Evolutionary conservation across 2,113 vertebrate genomes (phyloP).

Genomic region (Danionella cerebrum): DNA sequence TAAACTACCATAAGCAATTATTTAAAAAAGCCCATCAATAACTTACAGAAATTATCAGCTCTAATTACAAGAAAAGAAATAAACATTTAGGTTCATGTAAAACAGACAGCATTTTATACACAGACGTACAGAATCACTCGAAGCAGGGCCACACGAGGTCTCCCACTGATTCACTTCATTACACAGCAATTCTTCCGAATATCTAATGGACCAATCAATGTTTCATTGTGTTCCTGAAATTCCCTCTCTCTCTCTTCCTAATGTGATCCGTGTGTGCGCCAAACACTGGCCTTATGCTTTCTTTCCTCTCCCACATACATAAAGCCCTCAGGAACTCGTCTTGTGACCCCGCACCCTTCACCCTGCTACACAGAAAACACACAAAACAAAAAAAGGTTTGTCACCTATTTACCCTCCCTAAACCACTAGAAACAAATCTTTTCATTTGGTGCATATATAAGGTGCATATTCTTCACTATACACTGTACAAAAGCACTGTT

Average conservation of each 20-base stretch:
- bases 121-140: conserved; percentile 45
- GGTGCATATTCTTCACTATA: neutral
- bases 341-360: neutral
- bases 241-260: neutral
- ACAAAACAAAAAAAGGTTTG: no score
- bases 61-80: conserved; percentile 46
- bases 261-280: neutral
- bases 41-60: conserved; percentile 44
- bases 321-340: neutral
- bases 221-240: neutral
- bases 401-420: no score
- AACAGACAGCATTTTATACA: conserved; percentile 65
- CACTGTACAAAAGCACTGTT: neutral
- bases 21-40: conserved; percentile 46
- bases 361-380: no score
- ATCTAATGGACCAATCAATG: neutral
- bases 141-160: no score
- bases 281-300: neutral
- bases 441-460: neutral
- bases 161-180: conserved; percentile 43
- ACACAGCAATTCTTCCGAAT: conserved; percentile 6
- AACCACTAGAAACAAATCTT: neutral
- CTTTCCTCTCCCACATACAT: neutral
- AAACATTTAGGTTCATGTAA: conserved; percentile 50
- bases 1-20: neutral